Conservation (phyloP, 1,140 invertebrate genomes). For the Trichonephila clavipes region DNA sequence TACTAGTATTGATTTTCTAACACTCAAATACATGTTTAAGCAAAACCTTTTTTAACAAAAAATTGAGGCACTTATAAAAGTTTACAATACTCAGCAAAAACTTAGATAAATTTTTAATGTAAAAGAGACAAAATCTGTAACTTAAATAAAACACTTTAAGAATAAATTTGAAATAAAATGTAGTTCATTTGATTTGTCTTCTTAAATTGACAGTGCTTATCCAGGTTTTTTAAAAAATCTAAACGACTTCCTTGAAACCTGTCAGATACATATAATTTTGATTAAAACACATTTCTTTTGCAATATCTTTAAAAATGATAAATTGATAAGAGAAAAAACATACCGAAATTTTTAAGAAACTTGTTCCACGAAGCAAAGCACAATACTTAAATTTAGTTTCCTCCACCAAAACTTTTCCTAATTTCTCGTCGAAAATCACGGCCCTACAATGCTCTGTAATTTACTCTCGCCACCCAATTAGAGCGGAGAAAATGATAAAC, state of each 20-base stretch:
- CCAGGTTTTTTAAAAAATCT: no score
- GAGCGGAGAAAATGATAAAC: constrained; percentile 48
- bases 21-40: no score
- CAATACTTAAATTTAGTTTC: constrained; percentile 3
- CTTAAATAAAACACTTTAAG: not conserved
- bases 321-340: not conserved
- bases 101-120: no score
- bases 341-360: not conserved
- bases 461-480: constrained; percentile 55
- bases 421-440: not conserved
- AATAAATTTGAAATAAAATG: no score
- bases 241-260: not conserved
- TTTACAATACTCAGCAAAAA: no score
- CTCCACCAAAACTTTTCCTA: not conserved
- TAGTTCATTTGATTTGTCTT: not conserved
- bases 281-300: not conserved
- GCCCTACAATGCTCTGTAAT: not conserved
- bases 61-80: no score
- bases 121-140: no score
- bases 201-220: not conserved
- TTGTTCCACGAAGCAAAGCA: not conserved
- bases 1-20: no score
- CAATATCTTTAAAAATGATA: not conserved
- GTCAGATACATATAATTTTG: not conserved
- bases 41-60: no score